phyloP scores from a whole-genome alignment of 2,888 invertebrate genomes.

The Drosophila tripunctata region DNA sequence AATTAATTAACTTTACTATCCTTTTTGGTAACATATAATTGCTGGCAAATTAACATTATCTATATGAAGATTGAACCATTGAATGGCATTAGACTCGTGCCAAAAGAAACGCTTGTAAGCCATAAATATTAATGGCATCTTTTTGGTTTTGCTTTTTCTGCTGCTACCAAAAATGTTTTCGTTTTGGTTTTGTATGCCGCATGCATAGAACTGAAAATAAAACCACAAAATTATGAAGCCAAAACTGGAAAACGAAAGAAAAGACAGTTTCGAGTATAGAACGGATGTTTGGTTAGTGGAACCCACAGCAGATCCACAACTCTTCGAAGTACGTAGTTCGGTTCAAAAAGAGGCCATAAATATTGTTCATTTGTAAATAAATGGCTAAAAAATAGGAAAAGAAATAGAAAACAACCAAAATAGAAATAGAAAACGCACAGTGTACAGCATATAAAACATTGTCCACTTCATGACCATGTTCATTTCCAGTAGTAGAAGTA shows the following conservation, averaged over 20 bases:
- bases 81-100: slow-evolving; percentile 22
- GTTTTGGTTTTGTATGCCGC: slow-evolving; percentile 41
- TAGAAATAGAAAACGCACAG: slow-evolving; percentile 47
- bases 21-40: slow-evolving; percentile 44
- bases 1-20: neutral
- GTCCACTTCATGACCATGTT: slow-evolving; percentile 56
- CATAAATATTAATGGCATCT: slow-evolving; percentile 32
- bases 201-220: slow-evolving; percentile 51
- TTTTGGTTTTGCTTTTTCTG: slow-evolving; percentile 1
- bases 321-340: slow-evolving; percentile 38
- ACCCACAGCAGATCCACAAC: slow-evolving; percentile 10
- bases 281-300: slow-evolving; percentile 50
- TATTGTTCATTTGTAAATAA: slow-evolving; percentile 79
- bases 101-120: slow-evolving; percentile 22
- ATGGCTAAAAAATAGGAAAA: slow-evolving; percentile 49
- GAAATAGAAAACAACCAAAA: slow-evolving; percentile 25
- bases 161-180: slow-evolving; percentile 13
- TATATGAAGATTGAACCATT: slow-evolving; percentile 27
- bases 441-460: slow-evolving; percentile 69
- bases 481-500: slow-evolving; percentile 31
- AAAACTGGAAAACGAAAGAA: slow-evolving; percentile 5
- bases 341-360: slow-evolving; percentile 71
- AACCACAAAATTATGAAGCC: slow-evolving; percentile 55
- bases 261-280: slow-evolving; percentile 34
- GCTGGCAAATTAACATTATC: slow-evolving; percentile 53